Evolutionary conservation across 2,113 vertebrate species (phyloP), one percentile per base, ranked within the genome.

Genomic region (Pipa parva): DNA sequence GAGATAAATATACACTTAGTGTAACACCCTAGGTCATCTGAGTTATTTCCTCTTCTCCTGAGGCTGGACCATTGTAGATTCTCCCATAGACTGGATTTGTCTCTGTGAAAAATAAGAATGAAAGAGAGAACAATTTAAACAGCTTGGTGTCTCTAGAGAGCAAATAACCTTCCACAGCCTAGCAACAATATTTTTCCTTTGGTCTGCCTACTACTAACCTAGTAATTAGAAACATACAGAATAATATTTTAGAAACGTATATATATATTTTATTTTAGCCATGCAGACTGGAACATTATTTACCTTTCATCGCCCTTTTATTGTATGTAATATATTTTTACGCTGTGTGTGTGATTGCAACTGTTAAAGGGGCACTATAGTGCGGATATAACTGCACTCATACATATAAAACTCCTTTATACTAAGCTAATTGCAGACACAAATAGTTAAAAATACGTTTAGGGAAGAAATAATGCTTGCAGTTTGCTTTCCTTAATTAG

Each of bases 1-100:
- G 57, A 29, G 66, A 70, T 70, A 70, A 70, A 70, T 70, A 70
- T 70, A 70, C 58, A 54, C 58, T 70, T 12, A 39, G 66, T 45
- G 49, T 25, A 61, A 70, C 46, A 37, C 57, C 46, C 66, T 24
- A 42, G 22, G 49, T 54, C 66, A 70, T 45, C 48, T 61, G 31
- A 46, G 9, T 33, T 7, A 42, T 54, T 61, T 27, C 58, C 46
- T 69, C 31, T 26, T 60, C 24, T 58, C 55, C 42, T 25, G 17
- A 50, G 64, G 28, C 56, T 45, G 18, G 6, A 42, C 36, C 63
- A 31, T 17, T 20, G 52, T 24, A 37, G 55, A 29, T 37, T 68
- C 18, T 49, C 57, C 31, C 18, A 70, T 37, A 54, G 13, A 15
- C 57, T 52, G 45, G 12, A 24, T 27, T 24, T 17, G 18, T 18